These are phyloP conservation scores for Rhopilema esculentum DNA, from an alignment of 30 jellyfish, hydroid and myxozoan species.

Conservation along the genomic window DNA sequence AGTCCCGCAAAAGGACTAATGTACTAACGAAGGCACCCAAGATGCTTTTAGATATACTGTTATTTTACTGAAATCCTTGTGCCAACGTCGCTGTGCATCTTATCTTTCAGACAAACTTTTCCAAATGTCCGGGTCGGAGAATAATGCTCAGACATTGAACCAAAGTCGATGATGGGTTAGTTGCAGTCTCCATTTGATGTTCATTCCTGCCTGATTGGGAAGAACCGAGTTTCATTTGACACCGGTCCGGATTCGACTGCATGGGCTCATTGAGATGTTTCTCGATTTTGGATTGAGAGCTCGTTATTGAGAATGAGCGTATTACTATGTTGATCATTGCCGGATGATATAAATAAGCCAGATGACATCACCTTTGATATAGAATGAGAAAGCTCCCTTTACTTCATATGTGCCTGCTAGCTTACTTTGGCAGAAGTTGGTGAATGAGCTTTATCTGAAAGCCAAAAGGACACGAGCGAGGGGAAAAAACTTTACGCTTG, in stretches of 20 bases:
- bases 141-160: conserved; percentile 30
- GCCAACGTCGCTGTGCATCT: neutral
- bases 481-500: too few species aligned
- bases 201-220: neutral
- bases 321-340: neutral
- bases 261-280: neutral
- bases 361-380: neutral
- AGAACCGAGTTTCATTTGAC: neutral
- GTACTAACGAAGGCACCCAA: too few species aligned
- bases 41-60: neutral
- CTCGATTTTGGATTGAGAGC: neutral
- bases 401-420: too few species aligned
- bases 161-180: conserved; percentile 23
- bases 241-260: neutral
- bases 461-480: neutral
- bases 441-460: too few species aligned
- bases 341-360: neutral
- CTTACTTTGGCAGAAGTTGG: too few species aligned
- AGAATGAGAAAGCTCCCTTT: too few species aligned
- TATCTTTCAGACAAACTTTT: conserved; percentile 66
- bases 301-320: neutral
- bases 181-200: neutral
- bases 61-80: neutral
- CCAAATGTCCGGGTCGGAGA: conserved; percentile 77
- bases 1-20: too few species aligned